A percentile compares a stretch with the other conserved stretches of the same genome.
Evolutionary conservation across 2,797 vertebrate species (phyloP).

Genomic region (Chaetodon trifasciatus): DNA sequence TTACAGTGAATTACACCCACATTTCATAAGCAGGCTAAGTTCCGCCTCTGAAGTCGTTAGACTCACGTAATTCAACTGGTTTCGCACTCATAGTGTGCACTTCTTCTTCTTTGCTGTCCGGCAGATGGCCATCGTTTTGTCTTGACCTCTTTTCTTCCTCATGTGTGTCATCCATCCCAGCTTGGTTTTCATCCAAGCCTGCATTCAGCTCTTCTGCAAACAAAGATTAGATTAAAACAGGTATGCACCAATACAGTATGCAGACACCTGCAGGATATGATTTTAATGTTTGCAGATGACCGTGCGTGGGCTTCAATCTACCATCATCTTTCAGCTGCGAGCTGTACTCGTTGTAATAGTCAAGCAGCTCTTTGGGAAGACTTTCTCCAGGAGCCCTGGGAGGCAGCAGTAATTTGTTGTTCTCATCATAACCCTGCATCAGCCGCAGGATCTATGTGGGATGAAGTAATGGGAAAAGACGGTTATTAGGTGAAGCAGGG

Average conservation of each 20-base stretch:
- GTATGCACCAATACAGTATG: background rate
- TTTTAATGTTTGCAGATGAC: conserved; percentile 12
- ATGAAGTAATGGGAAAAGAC: background rate
- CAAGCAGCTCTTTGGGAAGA: conserved; percentile 88
- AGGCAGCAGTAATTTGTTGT: conserved; percentile 87
- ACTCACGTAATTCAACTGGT: conserved; percentile 51
- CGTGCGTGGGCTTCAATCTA: conserved; percentile 31
- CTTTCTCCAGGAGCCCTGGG: conserved; percentile 85
- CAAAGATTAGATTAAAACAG: conserved; percentile 26
- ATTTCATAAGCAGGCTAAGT: background rate
- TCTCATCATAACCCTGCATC: conserved; percentile 86
- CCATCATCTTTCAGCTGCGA: conserved; percentile 59
- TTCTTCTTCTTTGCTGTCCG: conserved; percentile 33
- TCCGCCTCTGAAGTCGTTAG: background rate
- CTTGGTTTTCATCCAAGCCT: conserved; percentile 20
- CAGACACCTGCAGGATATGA: background rate
- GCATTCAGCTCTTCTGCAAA: conserved; percentile 47
- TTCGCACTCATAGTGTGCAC: conserved; percentile 13
- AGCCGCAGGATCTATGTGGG: conserved; percentile 84
- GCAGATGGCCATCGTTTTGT: background rate
- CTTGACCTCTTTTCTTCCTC: conserved; percentile 30
- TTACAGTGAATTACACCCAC: background rate
- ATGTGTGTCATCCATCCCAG: conserved; percentile 13
- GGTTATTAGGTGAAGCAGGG: too few relatives aligned
- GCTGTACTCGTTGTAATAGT: conserved; percentile 84